These are phyloP conservation scores for Albula goreensis DNA, from an alignment of 2,113 vertebrate species.

Conservation along the genomic window DNA sequence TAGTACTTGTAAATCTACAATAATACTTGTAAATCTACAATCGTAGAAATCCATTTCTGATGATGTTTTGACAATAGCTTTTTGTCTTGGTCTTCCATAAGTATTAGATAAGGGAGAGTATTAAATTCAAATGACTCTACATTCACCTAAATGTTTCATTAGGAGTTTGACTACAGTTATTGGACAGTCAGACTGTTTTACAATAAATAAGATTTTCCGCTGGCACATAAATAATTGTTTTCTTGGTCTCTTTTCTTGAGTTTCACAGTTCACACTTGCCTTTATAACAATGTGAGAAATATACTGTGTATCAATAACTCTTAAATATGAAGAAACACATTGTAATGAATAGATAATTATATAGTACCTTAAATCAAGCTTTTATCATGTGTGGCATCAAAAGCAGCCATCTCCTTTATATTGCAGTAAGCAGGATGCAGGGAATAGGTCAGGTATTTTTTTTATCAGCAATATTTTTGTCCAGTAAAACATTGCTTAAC, in stretches of 20 bases:
- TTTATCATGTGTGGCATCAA: slow-evolving; percentile 35
- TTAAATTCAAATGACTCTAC: slow-evolving; percentile 5
- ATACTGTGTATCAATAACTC: slow-evolving; percentile 28
- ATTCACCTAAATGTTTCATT: slow-evolving; percentile 20
- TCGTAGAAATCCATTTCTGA: neutral
- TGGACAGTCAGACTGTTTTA: slow-evolving; percentile 19
- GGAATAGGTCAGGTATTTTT: slow-evolving; percentile 11
- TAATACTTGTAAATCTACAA: neutral
- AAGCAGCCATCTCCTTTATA: slow-evolving; percentile 27
- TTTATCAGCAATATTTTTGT: slow-evolving; percentile 8
- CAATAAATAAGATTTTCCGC: slow-evolving; percentile 28
- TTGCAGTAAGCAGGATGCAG: slow-evolving; percentile 30
- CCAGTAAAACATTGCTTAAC: slow-evolving; percentile 25
- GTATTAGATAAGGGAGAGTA: neutral
- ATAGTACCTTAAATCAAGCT: slow-evolving; percentile 52
- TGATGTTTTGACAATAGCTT: neutral
- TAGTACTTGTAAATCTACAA: neutral
- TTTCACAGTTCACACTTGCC: slow-evolving; percentile 30
- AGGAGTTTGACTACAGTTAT: slow-evolving; percentile 25
- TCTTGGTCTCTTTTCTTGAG: slow-evolving; percentile 23
- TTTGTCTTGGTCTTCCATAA: neutral
- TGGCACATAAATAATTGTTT: slow-evolving; percentile 26
- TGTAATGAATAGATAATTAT: slow-evolving; percentile 30
- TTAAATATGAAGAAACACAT: slow-evolving; percentile 40
- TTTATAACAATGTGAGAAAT: slow-evolving; percentile 27